These are phyloP conservation scores for Eucriotettix oculatus DNA, from an alignment of 2,888 invertebrate species.

Conservation along the genomic window DNA sequence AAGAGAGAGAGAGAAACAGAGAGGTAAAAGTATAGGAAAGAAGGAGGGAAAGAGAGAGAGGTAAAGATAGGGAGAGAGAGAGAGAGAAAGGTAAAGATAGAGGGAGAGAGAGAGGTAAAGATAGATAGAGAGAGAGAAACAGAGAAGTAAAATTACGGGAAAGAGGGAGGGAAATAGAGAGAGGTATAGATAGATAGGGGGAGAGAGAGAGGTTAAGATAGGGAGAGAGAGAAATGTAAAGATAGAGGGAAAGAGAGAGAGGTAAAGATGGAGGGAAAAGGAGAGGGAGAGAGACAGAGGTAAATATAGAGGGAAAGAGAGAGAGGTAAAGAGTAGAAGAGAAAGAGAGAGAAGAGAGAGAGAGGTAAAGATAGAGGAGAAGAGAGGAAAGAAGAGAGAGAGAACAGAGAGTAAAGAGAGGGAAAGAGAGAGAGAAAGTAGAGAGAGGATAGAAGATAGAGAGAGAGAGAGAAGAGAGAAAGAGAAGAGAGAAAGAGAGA, in stretches of 20 bases:
- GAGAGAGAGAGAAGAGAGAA: neutral
- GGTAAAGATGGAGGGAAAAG: too few relatives aligned
- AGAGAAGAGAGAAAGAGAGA: neutral
- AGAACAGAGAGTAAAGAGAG: neutral
- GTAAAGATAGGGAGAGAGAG: neutral
- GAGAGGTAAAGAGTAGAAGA: neutral
- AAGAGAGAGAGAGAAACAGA: too few relatives aligned
- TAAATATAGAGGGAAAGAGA: neutral
- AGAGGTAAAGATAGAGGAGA: too few relatives aligned
- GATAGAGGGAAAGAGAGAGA: too few relatives aligned
- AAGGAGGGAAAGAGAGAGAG: too few relatives aligned
- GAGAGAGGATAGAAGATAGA: neutral
- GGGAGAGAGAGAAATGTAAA: neutral
- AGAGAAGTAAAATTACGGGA: neutral
- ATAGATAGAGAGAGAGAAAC: too few relatives aligned
- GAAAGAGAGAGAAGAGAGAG: neutral
- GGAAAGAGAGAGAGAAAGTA: neutral
- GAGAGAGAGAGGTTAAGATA: neutral
- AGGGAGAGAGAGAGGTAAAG: too few relatives aligned
- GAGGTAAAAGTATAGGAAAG: too few relatives aligned
- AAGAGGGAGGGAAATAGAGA: neutral
- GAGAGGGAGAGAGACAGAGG: too few relatives aligned
- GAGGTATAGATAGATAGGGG: neutral
- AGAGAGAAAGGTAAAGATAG: too few relatives aligned
- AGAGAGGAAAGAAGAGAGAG: too few relatives aligned